These are phyloP conservation scores for Chaitophorus viminalis DNA, from an alignment of 2,888 invertebrate genomes.

Conservation along the genomic window DNA sequence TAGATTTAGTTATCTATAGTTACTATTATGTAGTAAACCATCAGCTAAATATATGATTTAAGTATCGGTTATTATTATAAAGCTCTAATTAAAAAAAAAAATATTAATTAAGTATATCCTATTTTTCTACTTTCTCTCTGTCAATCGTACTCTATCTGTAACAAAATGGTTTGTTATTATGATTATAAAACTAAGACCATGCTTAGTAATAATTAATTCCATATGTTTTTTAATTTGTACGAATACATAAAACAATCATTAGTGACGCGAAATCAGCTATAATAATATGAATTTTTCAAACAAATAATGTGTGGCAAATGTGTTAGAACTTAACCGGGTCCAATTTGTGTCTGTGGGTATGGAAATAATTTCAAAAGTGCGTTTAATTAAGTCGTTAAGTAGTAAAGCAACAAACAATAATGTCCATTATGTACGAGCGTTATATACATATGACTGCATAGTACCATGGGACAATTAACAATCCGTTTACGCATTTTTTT, in stretches of 20 bases:
- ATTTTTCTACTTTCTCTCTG: neutral
- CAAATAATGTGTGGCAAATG: constrained; percentile 39
- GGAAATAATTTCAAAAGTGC: constrained; percentile 24
- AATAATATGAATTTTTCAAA: constrained; percentile 8
- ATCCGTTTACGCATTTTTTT: constrained; percentile 20
- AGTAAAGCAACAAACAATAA: constrained; percentile 26
- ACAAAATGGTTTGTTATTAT: neutral
- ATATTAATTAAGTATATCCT: no score
- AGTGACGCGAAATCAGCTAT: constrained; percentile 30
- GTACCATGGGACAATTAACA: constrained; percentile 21
- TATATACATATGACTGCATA: neutral
- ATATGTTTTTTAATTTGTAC: constrained; percentile 12
- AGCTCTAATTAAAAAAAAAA: no score
- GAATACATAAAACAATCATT: constrained; percentile 19
- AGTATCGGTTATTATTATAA: no score
- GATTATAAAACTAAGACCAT: neutral
- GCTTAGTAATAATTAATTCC: neutral
- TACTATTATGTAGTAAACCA: no score
- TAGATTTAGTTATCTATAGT: no score
- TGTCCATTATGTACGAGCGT: neutral
- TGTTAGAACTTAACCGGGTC: constrained; percentile 19
- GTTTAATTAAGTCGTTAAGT: constrained; percentile 47
- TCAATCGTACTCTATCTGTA: neutral
- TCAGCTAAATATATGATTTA: no score
- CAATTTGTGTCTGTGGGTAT: neutral